A percentile compares a stretch with the other conserved stretches of the same genome.
Evolutionary conservation across 1,140 invertebrate genomes (phyloP).

Genomic region (Calosoma granatense): DNA sequence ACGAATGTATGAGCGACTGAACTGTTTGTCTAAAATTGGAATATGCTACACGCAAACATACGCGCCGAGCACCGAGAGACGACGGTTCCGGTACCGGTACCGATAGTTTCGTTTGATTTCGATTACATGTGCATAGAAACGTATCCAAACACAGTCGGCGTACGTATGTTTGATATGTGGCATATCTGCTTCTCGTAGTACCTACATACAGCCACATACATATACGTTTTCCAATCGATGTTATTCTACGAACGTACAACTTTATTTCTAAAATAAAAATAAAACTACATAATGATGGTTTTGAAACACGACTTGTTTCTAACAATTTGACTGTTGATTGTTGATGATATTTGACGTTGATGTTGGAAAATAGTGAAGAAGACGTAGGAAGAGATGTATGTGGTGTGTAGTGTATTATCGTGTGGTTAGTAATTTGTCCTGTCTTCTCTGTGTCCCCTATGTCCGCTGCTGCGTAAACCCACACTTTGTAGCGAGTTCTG

Average conservation of each 20-base stretch:
- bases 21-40: slow-evolving; percentile 10
- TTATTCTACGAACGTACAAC: no score
- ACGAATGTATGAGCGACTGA: not conserved
- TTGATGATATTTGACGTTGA: no score
- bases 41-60: not conserved
- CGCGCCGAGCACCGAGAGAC: no score
- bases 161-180: not conserved
- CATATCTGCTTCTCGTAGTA: slow-evolving; percentile 2
- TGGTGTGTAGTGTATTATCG: slow-evolving; percentile 38
- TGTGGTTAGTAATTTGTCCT: slow-evolving; percentile 58
- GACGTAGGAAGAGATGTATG: slow-evolving; percentile 4
- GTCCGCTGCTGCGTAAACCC: slow-evolving; percentile 49
- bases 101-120: no score
- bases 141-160: not conserved
- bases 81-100: no score
- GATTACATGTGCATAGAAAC: not conserved
- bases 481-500: slow-evolving; percentile 81
- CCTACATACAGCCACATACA: slow-evolving; percentile 4
- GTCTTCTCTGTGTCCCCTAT: slow-evolving; percentile 64
- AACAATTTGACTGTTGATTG: no score
- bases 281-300: no score
- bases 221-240: no score
- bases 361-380: no score
- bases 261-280: no score
- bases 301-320: no score